Base-by-base conservation (phyloP, 2,797 vertebrate species). In the Hyperoplus lanceolatus region DNA sequence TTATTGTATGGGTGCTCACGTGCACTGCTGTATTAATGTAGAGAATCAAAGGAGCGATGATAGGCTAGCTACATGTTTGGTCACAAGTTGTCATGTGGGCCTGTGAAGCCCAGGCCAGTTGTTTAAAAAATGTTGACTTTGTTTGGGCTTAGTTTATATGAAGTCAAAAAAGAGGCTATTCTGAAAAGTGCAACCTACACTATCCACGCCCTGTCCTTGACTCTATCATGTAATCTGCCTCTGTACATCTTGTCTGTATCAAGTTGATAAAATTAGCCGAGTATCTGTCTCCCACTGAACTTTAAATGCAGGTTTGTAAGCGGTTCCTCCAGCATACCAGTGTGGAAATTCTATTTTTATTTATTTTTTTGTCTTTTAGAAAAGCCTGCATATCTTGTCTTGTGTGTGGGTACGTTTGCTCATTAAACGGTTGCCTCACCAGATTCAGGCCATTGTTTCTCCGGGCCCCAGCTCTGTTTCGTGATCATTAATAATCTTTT, bases 401-500 rank as follows among this genome's bases (percentile, higher is more conserved):
- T 21, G 46, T 69, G 73, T 69, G 41, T 81, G 55, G 2, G 14
- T 68, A 57, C 80, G 70, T 83, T 66, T 76, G 77, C 79, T 90
- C 81, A 87, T 89, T 91, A 85, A 56, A 64, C 29, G 58, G 66
- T 81, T 59, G 65, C 75, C 45, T 85, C 72, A 29, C 29, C 29
- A 46, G 68, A 87, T 83, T 80, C 78, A 75, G 80, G 72, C 65
- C 66, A 81, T 81, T 85, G 80, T 87, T 62, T 85, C 83, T 82
- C 49, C 70, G 81, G 29, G 73, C 56, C 77, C 78, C 3, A 45
- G 71, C 83, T 89, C 79, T 59, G 75, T 87, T 85, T 79, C 64
- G 68, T 65, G 80, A 85, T 91, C 80, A 80, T 87, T 89, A 88
- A 86, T 84, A 80, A 87, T 83, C 60, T 60, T 82, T 61, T 83